A percentile compares a stretch with the other conserved stretches of the same genome.
phyloP scores from a whole-genome alignment of 2,888 invertebrate species.

The Synergus umbraculus region DNA sequence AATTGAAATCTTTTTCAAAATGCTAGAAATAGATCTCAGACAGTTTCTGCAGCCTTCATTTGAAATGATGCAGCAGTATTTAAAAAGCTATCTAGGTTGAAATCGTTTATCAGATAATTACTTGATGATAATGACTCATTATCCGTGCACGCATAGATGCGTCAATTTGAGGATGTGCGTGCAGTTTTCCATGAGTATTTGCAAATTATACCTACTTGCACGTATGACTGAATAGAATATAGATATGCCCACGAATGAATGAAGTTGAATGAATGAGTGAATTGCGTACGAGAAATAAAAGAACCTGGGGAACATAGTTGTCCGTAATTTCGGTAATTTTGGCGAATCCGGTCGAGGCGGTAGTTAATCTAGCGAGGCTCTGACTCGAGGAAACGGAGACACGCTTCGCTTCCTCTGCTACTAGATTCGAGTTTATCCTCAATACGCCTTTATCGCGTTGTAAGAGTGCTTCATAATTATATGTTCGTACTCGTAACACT shows the following conservation, averaged over 20 bases:
- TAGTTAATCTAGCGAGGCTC: slow-evolving; percentile 47
- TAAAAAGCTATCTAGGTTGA: not conserved
- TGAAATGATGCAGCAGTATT: not conserved
- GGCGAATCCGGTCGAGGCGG: slow-evolving; percentile 37
- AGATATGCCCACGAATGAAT: slow-evolving; percentile 42
- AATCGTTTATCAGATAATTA: not conserved
- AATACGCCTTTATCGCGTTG: not conserved
- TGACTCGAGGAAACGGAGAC: slow-evolving; percentile 73
- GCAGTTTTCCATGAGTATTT: slow-evolving; percentile 34
- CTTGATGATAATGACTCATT: slow-evolving; percentile 43
- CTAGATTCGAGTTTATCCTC: slow-evolving; percentile 53
- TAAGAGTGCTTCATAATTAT: slow-evolving; percentile 24
- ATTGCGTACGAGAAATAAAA: not conserved
- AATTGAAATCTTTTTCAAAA: not conserved
- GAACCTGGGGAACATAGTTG: slow-evolving; percentile 32
- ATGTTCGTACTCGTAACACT: slow-evolving; percentile 5
- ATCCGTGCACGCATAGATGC: slow-evolving; percentile 46
- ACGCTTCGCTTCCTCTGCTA: slow-evolving; percentile 69
- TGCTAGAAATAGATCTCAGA: no score
- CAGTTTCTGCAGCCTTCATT: not conserved
- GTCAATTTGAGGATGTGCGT: slow-evolving; percentile 49
- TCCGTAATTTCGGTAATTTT: slow-evolving; percentile 47
- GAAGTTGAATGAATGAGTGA: slow-evolving; percentile 36
- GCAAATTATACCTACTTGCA: slow-evolving; percentile 16
- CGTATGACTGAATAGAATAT: slow-evolving; percentile 17